Evolutionary conservation across 2,888 invertebrate species (phyloP).

Genomic region (Hypsopygia costalis): DNA sequence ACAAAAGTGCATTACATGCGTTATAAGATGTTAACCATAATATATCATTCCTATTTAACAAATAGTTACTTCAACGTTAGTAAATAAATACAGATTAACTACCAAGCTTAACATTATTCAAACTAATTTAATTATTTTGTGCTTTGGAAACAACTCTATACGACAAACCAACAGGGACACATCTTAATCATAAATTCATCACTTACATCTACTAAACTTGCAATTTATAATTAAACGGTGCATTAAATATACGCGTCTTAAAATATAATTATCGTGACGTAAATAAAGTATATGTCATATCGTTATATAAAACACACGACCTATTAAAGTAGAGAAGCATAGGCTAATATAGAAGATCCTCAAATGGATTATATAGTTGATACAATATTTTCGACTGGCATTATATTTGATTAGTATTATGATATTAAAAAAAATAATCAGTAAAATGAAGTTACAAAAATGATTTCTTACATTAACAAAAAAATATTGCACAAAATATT

Average conservation of each 20-base stretch:
- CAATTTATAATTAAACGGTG: constrained; percentile 2
- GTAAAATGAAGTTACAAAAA: too few relatives aligned
- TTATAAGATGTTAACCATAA: constrained; percentile 37
- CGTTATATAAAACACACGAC: too few relatives aligned
- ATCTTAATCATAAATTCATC: constrained; percentile 6
- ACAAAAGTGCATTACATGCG: constrained; percentile 67
- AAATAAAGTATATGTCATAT: not conserved
- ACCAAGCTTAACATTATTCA: constrained; percentile 38
- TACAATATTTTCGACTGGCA: too few relatives aligned
- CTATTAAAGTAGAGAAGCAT: too few relatives aligned
- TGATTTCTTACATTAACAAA: too few relatives aligned
- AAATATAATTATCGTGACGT: constrained; percentile 3
- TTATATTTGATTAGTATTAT: too few relatives aligned
- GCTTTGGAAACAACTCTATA: constrained; percentile 39
- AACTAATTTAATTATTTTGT: constrained; percentile 32
- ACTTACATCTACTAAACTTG: constrained; percentile 1
- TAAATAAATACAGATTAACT: constrained; percentile 50
- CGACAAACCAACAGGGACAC: constrained; percentile 29
- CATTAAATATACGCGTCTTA: constrained; percentile 4
- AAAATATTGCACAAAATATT: too few relatives aligned
- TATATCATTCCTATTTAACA: constrained; percentile 43
- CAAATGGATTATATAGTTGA: too few relatives aligned
- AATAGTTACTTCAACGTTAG: constrained; percentile 48
- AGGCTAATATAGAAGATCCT: too few relatives aligned
- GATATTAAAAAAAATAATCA: too few relatives aligned